phyloP scores from a whole-genome alignment of 2,888 invertebrate species.

The Cistogaster globosa region DNA sequence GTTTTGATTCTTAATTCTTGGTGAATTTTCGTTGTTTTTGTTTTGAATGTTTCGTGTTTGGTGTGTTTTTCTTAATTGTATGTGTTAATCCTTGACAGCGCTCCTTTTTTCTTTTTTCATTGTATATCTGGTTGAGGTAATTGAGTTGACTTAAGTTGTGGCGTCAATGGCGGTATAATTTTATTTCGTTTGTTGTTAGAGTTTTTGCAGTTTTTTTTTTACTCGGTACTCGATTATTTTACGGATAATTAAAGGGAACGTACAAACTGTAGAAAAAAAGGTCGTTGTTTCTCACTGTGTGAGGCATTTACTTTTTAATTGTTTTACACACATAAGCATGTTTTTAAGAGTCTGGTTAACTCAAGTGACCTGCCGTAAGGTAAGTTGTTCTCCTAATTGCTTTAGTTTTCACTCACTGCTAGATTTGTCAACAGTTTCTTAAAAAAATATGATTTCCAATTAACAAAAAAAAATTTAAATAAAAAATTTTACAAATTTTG shows the following conservation, averaged over 20 bases:
- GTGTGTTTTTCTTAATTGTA: conserved; percentile 57
- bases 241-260: conserved; percentile 62
- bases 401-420: neutral
- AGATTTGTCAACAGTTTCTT: neutral
- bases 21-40: conserved; percentile 2
- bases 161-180: conserved; percentile 69
- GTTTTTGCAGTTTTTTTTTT: conserved; percentile 32
- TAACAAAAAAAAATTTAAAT: neutral
- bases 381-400: neutral
- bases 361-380: conserved; percentile 51
- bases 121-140: conserved; percentile 61
- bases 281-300: conserved; percentile 45
- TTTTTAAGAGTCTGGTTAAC: conserved; percentile 61
- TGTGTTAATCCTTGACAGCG: conserved; percentile 71
- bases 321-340: conserved; percentile 57
- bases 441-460: neutral
- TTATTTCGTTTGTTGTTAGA: conserved; percentile 38
- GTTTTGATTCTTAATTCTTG: neutral
- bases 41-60: conserved; percentile 24
- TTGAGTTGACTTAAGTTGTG: conserved; percentile 71
- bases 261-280: neutral
- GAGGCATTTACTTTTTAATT: conserved; percentile 70
- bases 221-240: conserved; percentile 49
- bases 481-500: too few species aligned
- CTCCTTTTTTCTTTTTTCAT: conserved; percentile 59